Base-by-base conservation (phyloP, 2,113 vertebrate species). In the Setophaga petechia region DNA sequence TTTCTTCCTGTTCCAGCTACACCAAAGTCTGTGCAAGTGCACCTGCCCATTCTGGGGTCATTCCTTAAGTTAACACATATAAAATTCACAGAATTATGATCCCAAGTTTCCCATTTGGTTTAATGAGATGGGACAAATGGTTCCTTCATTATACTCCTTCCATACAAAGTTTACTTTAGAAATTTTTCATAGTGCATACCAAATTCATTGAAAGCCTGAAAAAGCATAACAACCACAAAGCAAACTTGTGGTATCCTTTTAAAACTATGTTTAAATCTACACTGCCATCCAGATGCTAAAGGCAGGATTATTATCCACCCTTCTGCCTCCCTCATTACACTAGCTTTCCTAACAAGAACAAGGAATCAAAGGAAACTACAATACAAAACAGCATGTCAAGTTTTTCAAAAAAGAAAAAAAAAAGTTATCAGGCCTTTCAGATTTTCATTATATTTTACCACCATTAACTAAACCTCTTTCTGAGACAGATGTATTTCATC, bases 391-490 rank as follows among this genome's bases (percentile, higher is more conserved):
- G 17, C 31, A 35, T 23, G 52, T 65, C 37, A 65, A 73, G 35
- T 24, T 39, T 85, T 80, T 47, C 43, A 58, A 90, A 95, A 59
- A 15, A 84, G 20, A 2, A 49, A 75, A 76, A 67, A 59, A 59
- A 5, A 72, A 37, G 21, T 68, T 65, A 66, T 20, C 15, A 59
- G 18, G 11, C 20, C 35, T 86, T 85, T 71, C 59, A 84, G 8
- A 84, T 80, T 92, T 90, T 75, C 51, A 44, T 90, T 90, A 10
- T 71, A 37, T 83, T 92, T 88, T 85, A 77, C 37, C 22, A 62
- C 9, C 12, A 63, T 94, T 93, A 94, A 85, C 24, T 74, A 94
- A 91, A 84, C 14, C 7, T 88, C 18, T 90, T 93, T 85, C 78
- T 35, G 18, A 94, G 54, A 76, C 19, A 85, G 51, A 71, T 55